These are phyloP conservation scores for Scaptomyza caliginosa DNA, from an alignment of 2,888 invertebrate species.

Conservation along the genomic window DNA sequence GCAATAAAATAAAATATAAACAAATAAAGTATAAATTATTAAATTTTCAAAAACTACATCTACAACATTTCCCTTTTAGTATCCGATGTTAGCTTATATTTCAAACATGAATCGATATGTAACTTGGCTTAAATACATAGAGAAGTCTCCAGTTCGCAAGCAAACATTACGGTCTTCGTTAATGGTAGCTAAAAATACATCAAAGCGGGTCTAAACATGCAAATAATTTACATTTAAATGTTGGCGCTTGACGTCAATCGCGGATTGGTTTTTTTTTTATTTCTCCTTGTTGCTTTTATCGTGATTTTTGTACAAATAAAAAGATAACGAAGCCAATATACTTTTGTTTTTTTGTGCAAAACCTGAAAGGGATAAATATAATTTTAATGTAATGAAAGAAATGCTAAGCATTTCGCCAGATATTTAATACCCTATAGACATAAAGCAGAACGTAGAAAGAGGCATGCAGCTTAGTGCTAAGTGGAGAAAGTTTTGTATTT, in stretches of 20 bases:
- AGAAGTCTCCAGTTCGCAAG: conserved; percentile 35
- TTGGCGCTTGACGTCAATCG: conserved; percentile 55
- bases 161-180: conserved; percentile 47
- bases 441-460: too few species aligned
- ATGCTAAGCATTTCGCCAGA: conserved; percentile 15
- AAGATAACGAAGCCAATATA: conserved; percentile 33
- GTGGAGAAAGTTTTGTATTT: not conserved
- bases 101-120: conserved; percentile 7
- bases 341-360: conserved; percentile 6
- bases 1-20: not conserved
- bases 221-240: conserved; percentile 55
- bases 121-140: conserved; percentile 16
- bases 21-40: not conserved
- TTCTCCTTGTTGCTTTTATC: conserved; percentile 1
- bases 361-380: conserved; percentile 20
- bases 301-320: conserved; percentile 25
- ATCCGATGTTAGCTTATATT: not conserved
- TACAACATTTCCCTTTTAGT: not conserved
- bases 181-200: conserved; percentile 65
- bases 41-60: not conserved
- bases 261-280: conserved; percentile 11
- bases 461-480: not conserved
- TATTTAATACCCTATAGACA: not conserved
- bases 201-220: conserved; percentile 53
- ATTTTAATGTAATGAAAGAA: conserved; percentile 16